These are phyloP conservation scores for Apogon talboti DNA, from an alignment of 2,797 vertebrate genomes.

Conservation along the genomic window DNA sequence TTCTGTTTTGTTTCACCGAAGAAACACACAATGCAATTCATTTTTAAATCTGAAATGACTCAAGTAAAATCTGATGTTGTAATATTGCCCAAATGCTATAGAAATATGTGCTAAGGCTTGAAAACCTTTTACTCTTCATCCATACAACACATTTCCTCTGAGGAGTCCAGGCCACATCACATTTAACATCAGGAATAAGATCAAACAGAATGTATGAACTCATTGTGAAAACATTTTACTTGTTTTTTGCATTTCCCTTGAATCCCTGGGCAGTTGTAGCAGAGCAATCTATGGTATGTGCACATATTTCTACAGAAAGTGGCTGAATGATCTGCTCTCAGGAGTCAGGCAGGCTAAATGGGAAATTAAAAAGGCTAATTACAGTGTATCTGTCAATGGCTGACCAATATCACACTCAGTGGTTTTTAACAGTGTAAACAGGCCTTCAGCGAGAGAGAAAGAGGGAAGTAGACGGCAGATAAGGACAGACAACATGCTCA, in stretches of 20 bases:
- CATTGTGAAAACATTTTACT: not conserved
- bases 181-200: not conserved
- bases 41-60: too few relatives aligned
- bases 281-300: conserved; percentile 32
- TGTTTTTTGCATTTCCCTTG: not conserved
- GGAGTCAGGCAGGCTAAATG: conserved; percentile 63
- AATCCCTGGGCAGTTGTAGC: conserved; percentile 4
- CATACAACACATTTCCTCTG: too few relatives aligned
- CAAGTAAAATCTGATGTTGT: too few relatives aligned
- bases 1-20: too few relatives aligned
- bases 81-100: too few relatives aligned
- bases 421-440: conserved; percentile 68
- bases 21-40: too few relatives aligned
- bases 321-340: conserved; percentile 49
- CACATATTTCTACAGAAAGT: conserved; percentile 50
- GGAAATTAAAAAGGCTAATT: conserved; percentile 73
- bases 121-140: too few relatives aligned
- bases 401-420: conserved; percentile 70
- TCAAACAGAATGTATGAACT: conserved; percentile 13
- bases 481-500: too few relatives aligned
- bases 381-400: conserved; percentile 65
- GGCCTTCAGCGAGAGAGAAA: conserved; percentile 28
- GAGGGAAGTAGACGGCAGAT: too few relatives aligned
- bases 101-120: too few relatives aligned
- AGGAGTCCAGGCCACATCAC: too few relatives aligned